These are phyloP conservation scores for Phycodurus eques DNA, from an alignment of 2,113 vertebrate species.

Conservation along the genomic window DNA sequence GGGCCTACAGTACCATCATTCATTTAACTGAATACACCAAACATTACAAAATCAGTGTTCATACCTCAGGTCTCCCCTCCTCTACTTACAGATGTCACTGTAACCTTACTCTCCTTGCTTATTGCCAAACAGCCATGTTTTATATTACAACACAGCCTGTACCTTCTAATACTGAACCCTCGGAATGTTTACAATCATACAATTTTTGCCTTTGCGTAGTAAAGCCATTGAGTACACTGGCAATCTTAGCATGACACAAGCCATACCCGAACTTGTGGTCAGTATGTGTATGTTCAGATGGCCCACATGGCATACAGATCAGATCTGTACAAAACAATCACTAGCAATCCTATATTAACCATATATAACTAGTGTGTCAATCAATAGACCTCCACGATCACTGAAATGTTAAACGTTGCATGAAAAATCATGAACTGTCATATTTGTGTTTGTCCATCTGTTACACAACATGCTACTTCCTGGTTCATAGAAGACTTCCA, in stretches of 20 bases:
- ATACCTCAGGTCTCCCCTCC: constrained; percentile 67
- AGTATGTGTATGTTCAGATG: not conserved
- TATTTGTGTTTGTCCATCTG: no score
- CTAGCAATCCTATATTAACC: not conserved
- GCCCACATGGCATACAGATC: not conserved
- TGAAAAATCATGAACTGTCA: not conserved
- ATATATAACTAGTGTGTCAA: not conserved
- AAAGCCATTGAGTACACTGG: constrained; percentile 16
- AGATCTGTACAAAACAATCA: not conserved
- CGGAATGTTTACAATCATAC: constrained; percentile 58
- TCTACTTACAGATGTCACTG: constrained; percentile 52
- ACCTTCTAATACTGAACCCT: constrained; percentile 30
- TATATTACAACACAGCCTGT: constrained; percentile 40
- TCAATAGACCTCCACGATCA: not conserved
- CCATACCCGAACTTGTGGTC: not conserved
- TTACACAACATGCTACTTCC: not conserved
- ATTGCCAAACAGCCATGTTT: constrained; percentile 54
- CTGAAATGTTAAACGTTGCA: not conserved
- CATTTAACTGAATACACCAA: constrained; percentile 12
- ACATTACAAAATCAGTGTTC: constrained; percentile 43
- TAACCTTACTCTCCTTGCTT: constrained; percentile 33
- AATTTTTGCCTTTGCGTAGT: constrained; percentile 27
- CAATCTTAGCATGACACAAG: constrained; percentile 17
- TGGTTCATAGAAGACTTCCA: not conserved
- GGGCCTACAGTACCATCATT: constrained; percentile 1